Percentiles rank a stretch among this genome's conserved stretches.
phyloP scores from a whole-genome alignment of 2,113 vertebrate genomes.

The Halichoerus grypus region DNA sequence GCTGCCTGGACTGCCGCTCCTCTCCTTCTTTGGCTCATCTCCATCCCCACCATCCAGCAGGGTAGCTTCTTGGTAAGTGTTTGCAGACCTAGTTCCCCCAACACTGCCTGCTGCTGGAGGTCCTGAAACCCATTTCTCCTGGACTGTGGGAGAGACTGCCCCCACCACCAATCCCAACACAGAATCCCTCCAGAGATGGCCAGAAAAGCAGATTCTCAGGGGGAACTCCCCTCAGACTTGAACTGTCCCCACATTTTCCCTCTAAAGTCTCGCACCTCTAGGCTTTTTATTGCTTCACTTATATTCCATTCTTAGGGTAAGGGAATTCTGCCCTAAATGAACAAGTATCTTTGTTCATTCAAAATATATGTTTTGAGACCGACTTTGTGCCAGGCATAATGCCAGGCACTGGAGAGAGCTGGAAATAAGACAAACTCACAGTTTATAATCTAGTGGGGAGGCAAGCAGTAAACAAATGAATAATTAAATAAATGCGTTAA shows the following conservation, averaged over 20 bases:
- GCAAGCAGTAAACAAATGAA: slow-evolving; percentile 8
- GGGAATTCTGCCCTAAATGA: neutral
- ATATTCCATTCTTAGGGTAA: neutral
- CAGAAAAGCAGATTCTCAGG: neutral
- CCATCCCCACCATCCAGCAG: neutral
- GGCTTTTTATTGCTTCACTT: neutral
- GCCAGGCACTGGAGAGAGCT: neutral
- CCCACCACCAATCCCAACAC: neutral
- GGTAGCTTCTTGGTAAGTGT: neutral
- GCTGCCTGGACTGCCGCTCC: neutral
- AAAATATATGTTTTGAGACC: neutral
- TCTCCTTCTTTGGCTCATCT: neutral
- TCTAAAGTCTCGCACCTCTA: neutral
- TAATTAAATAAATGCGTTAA: slow-evolving; percentile 34
- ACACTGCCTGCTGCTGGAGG: neutral
- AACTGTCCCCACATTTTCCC: neutral
- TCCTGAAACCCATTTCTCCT: neutral
- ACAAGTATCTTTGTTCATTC: slow-evolving; percentile 9
- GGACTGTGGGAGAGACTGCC: neutral
- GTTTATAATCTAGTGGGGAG: neutral
- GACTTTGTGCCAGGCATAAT: neutral
- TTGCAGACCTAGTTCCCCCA: neutral
- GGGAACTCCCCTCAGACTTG: neutral
- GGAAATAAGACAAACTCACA: neutral
- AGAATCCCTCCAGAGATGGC: neutral